A percentile compares a stretch with the other conserved stretches of the same genome.
phyloP scores from a whole-genome alignment of 1,140 invertebrate species.

The Drosophila pachea region DNA sequence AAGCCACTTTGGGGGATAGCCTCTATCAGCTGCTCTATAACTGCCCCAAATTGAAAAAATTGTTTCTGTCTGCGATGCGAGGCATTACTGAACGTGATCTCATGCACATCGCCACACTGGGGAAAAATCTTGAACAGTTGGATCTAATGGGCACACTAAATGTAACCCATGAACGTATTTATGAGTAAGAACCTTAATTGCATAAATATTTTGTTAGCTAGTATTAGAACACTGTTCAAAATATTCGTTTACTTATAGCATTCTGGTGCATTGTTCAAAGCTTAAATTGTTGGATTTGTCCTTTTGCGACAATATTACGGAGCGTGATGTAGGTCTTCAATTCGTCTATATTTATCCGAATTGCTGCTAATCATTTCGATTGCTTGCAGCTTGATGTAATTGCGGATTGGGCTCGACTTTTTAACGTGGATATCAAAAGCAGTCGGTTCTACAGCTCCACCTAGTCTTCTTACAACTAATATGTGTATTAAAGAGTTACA shows the following conservation, averaged over 20 bases:
- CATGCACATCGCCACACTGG: conserved; percentile 83
- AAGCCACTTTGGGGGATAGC: conserved; percentile 81
- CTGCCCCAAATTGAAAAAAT: conserved; percentile 85
- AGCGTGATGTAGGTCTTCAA: conserved; percentile 81
- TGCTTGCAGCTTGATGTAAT: conserved; percentile 49
- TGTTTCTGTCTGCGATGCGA: conserved; percentile 88
- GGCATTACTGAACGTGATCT: conserved; percentile 89
- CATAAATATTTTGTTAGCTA: neutral
- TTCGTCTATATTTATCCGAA: conserved; percentile 2
- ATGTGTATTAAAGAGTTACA: neutral
- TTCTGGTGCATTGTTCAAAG: conserved; percentile 83
- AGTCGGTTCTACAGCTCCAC: conserved; percentile 51
- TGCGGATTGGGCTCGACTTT: conserved; percentile 65
- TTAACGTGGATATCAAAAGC: conserved; percentile 74
- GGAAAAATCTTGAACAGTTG: conserved; percentile 85
- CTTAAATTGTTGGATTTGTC: conserved; percentile 90
- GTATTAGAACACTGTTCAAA: neutral
- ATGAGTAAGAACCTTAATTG: conserved; percentile 79
- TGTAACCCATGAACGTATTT: conserved; percentile 85
- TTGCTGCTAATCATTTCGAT: neutral
- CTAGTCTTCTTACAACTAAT: conserved; percentile 22
- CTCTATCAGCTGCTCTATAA: conserved; percentile 80
- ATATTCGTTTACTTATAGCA: conserved; percentile 79
- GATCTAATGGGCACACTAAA: conserved; percentile 90
- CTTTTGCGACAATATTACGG: conserved; percentile 89